Percentiles rank a stretch among this genome's conserved stretches.
Evolutionary conservation across 2,888 invertebrate genomes (phyloP).

Genomic region (Exephanes ischioxanthus): DNA sequence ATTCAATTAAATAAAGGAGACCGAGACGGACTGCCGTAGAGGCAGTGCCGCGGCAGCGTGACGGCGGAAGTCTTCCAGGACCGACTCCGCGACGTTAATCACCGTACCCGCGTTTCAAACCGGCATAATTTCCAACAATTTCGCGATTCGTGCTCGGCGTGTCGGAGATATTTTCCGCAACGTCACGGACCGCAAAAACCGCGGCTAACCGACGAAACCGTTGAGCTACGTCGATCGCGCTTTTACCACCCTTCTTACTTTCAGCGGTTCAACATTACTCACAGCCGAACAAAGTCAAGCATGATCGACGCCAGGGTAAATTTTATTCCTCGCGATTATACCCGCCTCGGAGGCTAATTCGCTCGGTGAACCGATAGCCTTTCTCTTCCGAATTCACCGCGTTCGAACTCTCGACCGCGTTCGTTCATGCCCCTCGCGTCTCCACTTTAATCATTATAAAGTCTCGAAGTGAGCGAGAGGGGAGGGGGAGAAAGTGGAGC

Average conservation of each 20-base stretch:
- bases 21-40: conserved; percentile 34
- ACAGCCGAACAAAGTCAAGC: neutral
- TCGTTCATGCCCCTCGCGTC: conserved; percentile 9
- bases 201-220: neutral
- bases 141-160: conserved; percentile 28
- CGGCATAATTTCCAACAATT: conserved; percentile 24
- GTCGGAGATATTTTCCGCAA: conserved; percentile 11
- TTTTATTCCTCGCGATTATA: conserved; percentile 12
- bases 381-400: conserved; percentile 17
- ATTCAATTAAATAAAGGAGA: conserved; percentile 70
- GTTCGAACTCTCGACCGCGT: conserved; percentile 7
- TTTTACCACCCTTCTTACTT: neutral
- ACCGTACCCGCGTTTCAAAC: conserved; percentile 19
- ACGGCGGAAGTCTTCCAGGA: conserved; percentile 18
- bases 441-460: conserved; percentile 45
- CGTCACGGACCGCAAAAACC: neutral
- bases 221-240: neutral
- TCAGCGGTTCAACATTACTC: neutral
- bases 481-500: neutral
- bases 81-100: conserved; percentile 35
- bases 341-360: conserved; percentile 30
- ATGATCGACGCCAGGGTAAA: neutral
- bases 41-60: conserved; percentile 34
- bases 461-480: conserved; percentile 5
- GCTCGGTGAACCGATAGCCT: conserved; percentile 19